Percentiles rank a stretch among this genome's conserved stretches.
These are phyloP conservation scores for Anthoscopus minutus DNA, from an alignment of 2,113 vertebrate species.

Conservation along the genomic window DNA sequence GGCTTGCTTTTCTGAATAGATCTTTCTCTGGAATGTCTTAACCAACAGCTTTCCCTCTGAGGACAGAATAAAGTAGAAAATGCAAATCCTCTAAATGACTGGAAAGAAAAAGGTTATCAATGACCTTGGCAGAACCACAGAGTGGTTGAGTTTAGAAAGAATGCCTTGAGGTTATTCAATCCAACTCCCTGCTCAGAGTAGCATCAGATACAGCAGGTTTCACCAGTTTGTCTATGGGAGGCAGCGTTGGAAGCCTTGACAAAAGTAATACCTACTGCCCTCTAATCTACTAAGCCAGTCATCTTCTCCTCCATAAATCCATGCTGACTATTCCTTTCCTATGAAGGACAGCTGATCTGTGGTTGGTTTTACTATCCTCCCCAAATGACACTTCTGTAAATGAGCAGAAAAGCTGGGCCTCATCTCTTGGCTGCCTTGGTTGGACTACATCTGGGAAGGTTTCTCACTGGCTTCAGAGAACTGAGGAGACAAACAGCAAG, in stretches of 20 bases:
- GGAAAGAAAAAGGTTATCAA: not conserved
- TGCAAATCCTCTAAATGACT: not conserved
- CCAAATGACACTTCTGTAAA: not conserved
- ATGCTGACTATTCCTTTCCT: not conserved
- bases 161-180: not conserved
- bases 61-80: not conserved
- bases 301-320: not conserved
- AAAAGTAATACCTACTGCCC: not conserved
- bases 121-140: not conserved
- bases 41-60: not conserved
- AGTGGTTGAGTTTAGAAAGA: not conserved
- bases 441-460: not conserved
- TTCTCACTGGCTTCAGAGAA: not conserved
- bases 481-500: not conserved
- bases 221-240: not conserved
- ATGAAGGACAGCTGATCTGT: not conserved
- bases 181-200: not conserved
- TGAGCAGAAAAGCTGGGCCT: not conserved
- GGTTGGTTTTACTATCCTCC: not conserved
- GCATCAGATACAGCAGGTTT: not conserved
- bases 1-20: not conserved
- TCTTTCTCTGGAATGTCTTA: not conserved
- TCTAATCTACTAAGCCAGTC: not conserved
- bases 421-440: not conserved
- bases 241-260: not conserved